Percentiles rank a stretch among this genome's conserved stretches.
Evolutionary conservation across 1,140 invertebrate genomes (phyloP).

Genomic region (Steinernema feltiae): DNA sequence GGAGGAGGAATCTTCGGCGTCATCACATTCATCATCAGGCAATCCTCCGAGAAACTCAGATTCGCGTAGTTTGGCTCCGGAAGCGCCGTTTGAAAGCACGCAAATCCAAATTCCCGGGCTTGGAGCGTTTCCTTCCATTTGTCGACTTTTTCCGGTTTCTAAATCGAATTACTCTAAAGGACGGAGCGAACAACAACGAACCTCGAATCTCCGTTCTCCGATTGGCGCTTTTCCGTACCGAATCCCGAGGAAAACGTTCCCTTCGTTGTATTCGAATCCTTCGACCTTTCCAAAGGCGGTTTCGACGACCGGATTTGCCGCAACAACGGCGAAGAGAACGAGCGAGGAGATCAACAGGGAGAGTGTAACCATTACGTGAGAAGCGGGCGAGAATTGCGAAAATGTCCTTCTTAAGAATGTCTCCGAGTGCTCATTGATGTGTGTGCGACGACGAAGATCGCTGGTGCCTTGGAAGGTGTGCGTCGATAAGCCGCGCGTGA

Average conservation of each 20-base stretch:
- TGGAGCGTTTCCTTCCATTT: conserved; percentile 18
- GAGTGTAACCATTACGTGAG: too few species aligned
- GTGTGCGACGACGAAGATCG: too few species aligned
- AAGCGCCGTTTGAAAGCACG: conserved; percentile 12
- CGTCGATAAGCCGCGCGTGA: too few species aligned
- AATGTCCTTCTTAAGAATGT: too few species aligned
- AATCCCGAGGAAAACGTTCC: conserved; percentile 34
- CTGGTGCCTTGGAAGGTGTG: too few species aligned
- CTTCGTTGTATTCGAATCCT: conserved; percentile 24
- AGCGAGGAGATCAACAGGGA: too few species aligned
- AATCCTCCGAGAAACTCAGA: conserved; percentile 69
- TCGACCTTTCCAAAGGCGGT: conserved; percentile 26
- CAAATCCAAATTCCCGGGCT: not conserved
- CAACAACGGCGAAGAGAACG: not conserved
- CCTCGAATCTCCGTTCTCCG: conserved; percentile 33
- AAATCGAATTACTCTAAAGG: not conserved
- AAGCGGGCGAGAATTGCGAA: too few species aligned
- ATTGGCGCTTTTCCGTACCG: conserved; percentile 36
- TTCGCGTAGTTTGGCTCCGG: conserved; percentile 57
- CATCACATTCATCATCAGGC: conserved; percentile 82
- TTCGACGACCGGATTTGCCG: conserved; percentile 12
- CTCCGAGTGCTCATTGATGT: too few species aligned
- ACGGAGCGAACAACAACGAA: not conserved
- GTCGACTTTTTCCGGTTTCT: conserved; percentile 36
- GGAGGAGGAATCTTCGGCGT: conserved; percentile 65